phyloP scores from a whole-genome alignment of 2,797 vertebrate genomes.

The Schizothorax lantsangensis region DNA sequence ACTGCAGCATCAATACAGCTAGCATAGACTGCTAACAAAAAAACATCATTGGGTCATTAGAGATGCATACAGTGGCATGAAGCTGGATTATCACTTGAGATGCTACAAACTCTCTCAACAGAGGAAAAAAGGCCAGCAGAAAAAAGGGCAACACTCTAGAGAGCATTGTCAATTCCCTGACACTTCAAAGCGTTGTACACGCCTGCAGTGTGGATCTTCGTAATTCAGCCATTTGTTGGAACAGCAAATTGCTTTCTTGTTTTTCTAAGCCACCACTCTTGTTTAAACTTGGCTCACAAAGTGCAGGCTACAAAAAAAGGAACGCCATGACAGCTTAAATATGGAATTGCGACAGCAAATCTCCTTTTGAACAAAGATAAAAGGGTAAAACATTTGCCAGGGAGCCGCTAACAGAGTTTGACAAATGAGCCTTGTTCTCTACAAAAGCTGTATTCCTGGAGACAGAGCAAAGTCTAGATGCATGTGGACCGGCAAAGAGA shows the following conservation, averaged over 20 bases:
- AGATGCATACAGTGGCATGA: constrained; percentile 10
- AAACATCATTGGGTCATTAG: constrained; percentile 32
- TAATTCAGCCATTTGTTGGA: constrained; percentile 57
- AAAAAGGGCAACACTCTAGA: constrained; percentile 27
- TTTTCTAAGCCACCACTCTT: constrained; percentile 45
- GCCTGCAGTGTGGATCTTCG: constrained; percentile 43
- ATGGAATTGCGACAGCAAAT: constrained; percentile 53
- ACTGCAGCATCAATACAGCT: background rate
- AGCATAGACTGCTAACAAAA: constrained; percentile 5
- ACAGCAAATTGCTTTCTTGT: constrained; percentile 55
- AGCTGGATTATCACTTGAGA: constrained; percentile 33
- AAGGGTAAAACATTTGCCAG: constrained; percentile 56
- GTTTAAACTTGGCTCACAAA: constrained; percentile 56
- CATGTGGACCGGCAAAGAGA: constrained; percentile 45
- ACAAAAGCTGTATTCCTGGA: constrained; percentile 51
- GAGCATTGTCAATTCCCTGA: constrained; percentile 42
- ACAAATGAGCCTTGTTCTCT: constrained; percentile 58
- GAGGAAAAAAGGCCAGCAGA: background rate
- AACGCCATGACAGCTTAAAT: constrained; percentile 57
- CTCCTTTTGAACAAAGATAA: constrained; percentile 62
- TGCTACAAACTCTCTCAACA: constrained; percentile 19
- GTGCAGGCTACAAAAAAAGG: constrained; percentile 39
- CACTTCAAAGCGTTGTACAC: constrained; percentile 49
- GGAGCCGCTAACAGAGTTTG: constrained; percentile 57
- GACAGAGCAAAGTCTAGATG: constrained; percentile 47